Evolutionary conservation across 2,888 invertebrate genomes (phyloP).

Genomic region (Microplitis manilae): DNA sequence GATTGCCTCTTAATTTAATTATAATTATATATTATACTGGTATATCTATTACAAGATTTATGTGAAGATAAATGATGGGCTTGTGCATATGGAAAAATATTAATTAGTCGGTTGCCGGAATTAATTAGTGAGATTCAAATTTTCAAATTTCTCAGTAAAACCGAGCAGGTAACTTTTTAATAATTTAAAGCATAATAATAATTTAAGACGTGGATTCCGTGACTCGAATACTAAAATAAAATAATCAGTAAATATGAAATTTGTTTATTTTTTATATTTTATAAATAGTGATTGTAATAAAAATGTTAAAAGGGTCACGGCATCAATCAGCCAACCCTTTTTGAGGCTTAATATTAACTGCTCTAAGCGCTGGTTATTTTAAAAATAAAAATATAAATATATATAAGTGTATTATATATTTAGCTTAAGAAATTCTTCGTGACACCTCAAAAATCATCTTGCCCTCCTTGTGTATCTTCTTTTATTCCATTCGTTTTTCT

Average conservation of each 20-base stretch:
- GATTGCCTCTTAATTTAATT: conserved; percentile 2
- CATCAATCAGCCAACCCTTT: neutral
- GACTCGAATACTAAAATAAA: neutral
- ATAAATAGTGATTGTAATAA: neutral
- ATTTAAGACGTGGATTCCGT: neutral
- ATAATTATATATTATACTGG: neutral
- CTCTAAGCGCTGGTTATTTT: neutral
- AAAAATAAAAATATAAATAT: neutral
- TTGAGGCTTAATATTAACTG: neutral
- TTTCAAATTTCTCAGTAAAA: neutral
- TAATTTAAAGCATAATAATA: neutral
- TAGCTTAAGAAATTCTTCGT: neutral
- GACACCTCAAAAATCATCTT: neutral
- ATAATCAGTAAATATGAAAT: too few relatives aligned
- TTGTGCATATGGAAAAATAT: neutral
- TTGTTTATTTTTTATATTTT: neutral
- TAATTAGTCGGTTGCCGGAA: neutral
- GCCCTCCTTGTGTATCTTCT: neutral
- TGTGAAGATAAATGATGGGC: neutral
- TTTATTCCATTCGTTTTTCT: too few relatives aligned
- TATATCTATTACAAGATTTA: neutral
- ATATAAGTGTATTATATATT: neutral
- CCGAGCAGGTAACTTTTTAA: neutral
- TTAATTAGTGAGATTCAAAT: neutral
- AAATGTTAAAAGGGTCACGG: conserved; percentile 1